Percentiles rank a stretch among this genome's conserved stretches.
These are phyloP conservation scores for Cyprinus carpio DNA, from an alignment of 2,113 vertebrate genomes.

Conservation along the genomic window DNA sequence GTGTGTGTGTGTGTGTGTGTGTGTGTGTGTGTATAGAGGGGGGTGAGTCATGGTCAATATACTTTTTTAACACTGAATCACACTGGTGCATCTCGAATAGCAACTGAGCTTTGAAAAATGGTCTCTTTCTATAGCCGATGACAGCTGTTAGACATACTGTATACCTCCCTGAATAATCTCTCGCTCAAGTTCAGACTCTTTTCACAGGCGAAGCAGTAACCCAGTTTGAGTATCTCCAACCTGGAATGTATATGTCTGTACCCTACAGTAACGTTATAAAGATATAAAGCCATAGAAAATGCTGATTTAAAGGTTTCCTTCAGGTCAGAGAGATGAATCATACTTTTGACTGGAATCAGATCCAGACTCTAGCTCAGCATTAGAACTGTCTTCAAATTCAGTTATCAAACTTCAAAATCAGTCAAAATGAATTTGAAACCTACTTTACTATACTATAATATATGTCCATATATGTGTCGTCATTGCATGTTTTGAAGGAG, in stretches of 20 bases:
- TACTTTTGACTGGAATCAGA: not conserved
- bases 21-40: too few relatives aligned
- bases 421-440: not conserved
- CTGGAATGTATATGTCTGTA: not conserved
- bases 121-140: not conserved
- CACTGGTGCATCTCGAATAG: not conserved
- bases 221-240: not conserved
- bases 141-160: not conserved
- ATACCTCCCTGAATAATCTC: slow-evolving; percentile 4
- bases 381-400: not conserved
- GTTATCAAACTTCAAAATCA: not conserved
- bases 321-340: not conserved
- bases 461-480: not conserved
- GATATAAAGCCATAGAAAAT: not conserved
- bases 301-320: not conserved
- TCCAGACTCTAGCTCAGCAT: not conserved
- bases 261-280: not conserved
- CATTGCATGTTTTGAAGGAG: not conserved
- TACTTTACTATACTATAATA: not conserved
- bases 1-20: not conserved
- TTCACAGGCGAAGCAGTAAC: not conserved
- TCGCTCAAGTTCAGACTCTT: not conserved
- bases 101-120: slow-evolving; percentile 1
- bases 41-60: not conserved
- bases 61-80: not conserved